A percentile compares a stretch with the other conserved stretches of the same genome.
These are phyloP conservation scores for Crocidura indochinensis DNA, from an alignment of 2,797 vertebrate genomes.

Conservation along the genomic window DNA sequence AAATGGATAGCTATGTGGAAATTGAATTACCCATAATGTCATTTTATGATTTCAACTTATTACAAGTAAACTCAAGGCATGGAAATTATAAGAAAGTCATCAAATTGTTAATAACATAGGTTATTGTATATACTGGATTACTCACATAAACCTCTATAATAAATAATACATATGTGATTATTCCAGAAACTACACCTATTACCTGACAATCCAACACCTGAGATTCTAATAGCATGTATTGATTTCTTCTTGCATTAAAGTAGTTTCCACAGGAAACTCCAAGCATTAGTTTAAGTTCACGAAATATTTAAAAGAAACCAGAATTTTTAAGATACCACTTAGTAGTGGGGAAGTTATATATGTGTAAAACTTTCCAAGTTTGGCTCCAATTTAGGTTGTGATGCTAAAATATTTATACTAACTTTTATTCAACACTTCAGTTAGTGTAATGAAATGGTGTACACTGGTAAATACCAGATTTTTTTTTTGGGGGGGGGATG, in stretches of 20 bases:
- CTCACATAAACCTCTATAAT: not conserved
- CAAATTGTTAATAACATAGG: not conserved
- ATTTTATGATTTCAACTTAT: slow-evolving; percentile 18
- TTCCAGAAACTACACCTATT: not conserved
- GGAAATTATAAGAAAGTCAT: not conserved
- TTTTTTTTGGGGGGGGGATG: no score
- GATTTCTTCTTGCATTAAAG: not conserved
- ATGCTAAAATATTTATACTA: slow-evolving; percentile 31
- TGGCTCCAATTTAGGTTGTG: not conserved
- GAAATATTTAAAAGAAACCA: not conserved
- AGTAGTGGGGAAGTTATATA: not conserved
- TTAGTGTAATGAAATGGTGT: not conserved
- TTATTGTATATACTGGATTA: not conserved
- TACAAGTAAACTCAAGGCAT: not conserved
- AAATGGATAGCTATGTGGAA: not conserved
- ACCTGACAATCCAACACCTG: not conserved
- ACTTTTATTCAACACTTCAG: not conserved
- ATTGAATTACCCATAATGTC: not conserved
- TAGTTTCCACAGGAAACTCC: not conserved
- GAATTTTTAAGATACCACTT: not conserved
- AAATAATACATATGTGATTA: not conserved
- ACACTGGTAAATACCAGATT: not conserved
- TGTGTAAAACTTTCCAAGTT: not conserved
- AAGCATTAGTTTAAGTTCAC: not conserved
- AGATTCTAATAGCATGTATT: not conserved